These are phyloP conservation scores for Phortica magna DNA, from an alignment of 2,888 invertebrate genomes.

Conservation along the genomic window DNA sequence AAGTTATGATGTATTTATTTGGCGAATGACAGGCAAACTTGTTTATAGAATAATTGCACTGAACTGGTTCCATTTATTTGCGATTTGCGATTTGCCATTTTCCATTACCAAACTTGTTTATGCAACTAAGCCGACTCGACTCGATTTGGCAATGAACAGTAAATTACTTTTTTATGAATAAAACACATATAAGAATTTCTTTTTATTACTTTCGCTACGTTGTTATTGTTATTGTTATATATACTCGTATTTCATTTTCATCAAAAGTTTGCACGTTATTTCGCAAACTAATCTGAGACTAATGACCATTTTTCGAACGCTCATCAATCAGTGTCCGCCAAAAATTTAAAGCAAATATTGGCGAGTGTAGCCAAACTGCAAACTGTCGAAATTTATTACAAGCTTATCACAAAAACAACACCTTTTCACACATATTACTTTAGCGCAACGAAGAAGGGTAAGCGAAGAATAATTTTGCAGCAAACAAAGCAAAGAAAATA, in stretches of 20 bases:
- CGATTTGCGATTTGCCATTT: not conserved
- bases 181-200: not conserved
- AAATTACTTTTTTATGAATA: not conserved
- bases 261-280: not conserved
- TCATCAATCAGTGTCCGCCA: conserved; percentile 21
- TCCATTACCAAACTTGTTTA: not conserved
- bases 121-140: not conserved
- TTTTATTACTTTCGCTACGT: not conserved
- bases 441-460: not conserved
- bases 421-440: too few species aligned
- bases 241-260: too few species aligned
- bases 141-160: not conserved
- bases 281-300: not conserved
- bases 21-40: not conserved
- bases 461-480: not conserved
- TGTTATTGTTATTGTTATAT: not conserved
- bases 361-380: not conserved
- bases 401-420: not conserved
- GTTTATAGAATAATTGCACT: conserved; percentile 11
- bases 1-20: not conserved
- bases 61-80: conserved; percentile 8
- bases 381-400: conserved; percentile 3
- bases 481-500: not conserved
- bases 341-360: conserved; percentile 7
- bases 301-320: conserved; percentile 4